These are phyloP conservation scores for Neoseiulus cucumeris DNA, from an alignment of 1,140 invertebrate genomes.

Conservation along the genomic window DNA sequence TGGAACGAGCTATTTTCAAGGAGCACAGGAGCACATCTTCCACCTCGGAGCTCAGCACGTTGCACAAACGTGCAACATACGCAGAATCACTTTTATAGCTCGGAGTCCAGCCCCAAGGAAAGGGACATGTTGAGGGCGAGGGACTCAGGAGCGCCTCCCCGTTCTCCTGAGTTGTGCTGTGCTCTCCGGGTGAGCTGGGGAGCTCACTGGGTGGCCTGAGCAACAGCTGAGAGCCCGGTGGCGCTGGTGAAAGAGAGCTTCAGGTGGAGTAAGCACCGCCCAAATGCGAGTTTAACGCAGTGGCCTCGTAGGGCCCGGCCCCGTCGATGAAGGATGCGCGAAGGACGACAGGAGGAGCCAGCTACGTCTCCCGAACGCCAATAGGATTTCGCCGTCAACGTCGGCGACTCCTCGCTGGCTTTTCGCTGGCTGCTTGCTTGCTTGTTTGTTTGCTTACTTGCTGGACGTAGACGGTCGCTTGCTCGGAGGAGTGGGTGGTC, in stretches of 20 bases:
- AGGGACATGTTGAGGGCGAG: background rate
- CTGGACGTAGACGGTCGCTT: no score
- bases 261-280: slow-evolving; percentile 9
- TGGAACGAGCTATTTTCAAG: no score
- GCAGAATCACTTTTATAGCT: background rate
- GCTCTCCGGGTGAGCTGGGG: background rate
- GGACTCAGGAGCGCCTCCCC: slow-evolving; percentile 7
- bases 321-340: background rate
- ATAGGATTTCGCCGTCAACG: no score
- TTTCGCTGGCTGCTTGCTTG: no score
- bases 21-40: no score
- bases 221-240: slow-evolving; percentile 9
- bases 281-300: slow-evolving; percentile 11
- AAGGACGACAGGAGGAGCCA: no score
- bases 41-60: background rate
- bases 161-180: background rate
- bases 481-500: no score
- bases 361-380: no score
- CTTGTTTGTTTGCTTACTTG: no score
- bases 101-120: background rate
- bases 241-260: slow-evolving; percentile 9
- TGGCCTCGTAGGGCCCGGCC: background rate
- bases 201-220: background rate
- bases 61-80: background rate
- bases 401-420: no score